phyloP scores from a whole-genome alignment of 2,797 vertebrate species.

The Spheniscus humboldti region DNA sequence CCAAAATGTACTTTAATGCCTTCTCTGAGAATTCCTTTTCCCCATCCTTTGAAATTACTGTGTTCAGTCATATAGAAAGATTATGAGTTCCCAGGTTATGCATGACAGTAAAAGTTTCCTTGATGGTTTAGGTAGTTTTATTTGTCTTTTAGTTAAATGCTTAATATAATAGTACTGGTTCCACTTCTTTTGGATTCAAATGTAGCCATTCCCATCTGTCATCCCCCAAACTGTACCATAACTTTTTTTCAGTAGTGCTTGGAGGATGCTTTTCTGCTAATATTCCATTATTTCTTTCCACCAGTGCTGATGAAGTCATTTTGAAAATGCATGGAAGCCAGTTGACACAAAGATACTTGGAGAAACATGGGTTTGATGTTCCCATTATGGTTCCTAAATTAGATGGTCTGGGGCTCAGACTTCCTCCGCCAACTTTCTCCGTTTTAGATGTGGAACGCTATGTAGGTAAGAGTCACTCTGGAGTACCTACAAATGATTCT shows the following conservation, averaged over 20 bases:
- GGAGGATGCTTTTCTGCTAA: not conserved
- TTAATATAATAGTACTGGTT: not conserved
- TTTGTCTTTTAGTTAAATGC: not conserved
- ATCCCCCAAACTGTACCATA: not conserved
- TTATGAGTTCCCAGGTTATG: not conserved
- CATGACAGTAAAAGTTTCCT: not conserved
- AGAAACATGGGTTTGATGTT: constrained; percentile 91
- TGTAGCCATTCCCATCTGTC: not conserved
- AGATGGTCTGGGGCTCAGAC: constrained; percentile 91
- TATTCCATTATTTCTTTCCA: not conserved
- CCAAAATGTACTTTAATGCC: not conserved
- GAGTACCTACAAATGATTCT: not conserved
- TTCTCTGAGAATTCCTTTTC: not conserved
- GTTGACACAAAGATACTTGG: constrained; percentile 90
- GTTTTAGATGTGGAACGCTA: constrained; percentile 94
- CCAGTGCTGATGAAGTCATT: constrained; percentile 90
- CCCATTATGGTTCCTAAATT: constrained; percentile 88
- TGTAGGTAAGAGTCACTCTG: constrained; percentile 81
- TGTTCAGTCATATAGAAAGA: not conserved
- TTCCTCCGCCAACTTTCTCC: constrained; percentile 87
- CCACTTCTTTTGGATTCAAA: not conserved
- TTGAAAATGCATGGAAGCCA: constrained; percentile 91
- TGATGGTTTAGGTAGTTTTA: not conserved
- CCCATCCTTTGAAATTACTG: not conserved
- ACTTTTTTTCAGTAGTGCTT: not conserved